Conservation (phyloP, 2,888 invertebrate genomes). For the Pachymerium ferrugineum region DNA sequence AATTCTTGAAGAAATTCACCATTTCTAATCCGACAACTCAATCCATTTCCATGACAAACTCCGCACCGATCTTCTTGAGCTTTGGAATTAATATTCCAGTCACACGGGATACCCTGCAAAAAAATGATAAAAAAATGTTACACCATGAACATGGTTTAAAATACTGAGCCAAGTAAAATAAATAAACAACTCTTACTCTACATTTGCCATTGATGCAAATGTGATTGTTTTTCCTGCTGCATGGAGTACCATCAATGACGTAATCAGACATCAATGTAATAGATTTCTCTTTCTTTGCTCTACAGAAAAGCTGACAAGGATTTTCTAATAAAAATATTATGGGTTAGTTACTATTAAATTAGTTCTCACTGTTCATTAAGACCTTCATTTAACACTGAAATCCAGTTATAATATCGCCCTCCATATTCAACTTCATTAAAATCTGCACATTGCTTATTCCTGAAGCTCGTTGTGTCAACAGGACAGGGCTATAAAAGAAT, state of each 20-base stretch:
- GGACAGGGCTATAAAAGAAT: conserved; percentile 56
- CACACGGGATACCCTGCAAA: conserved; percentile 74
- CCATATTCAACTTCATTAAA: conserved; percentile 61
- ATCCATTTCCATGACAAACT: conserved; percentile 76
- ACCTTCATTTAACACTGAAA: conserved; percentile 51
- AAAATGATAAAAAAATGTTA: conserved; percentile 40
- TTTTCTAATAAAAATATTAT: conserved; percentile 42
- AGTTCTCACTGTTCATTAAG: too few relatives aligned
- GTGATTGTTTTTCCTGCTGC: conserved; percentile 70
- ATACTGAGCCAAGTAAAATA: not conserved
- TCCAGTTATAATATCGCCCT: conserved; percentile 52
- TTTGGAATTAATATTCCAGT: conserved; percentile 76
- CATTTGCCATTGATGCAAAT: conserved; percentile 76
- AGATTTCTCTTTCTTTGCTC: conserved; percentile 66
- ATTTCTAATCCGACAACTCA: conserved; percentile 67
- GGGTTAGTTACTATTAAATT: too few relatives aligned
- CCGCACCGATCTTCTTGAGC: conserved; percentile 78
- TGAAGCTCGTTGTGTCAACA: conserved; percentile 62
- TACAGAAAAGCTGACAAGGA: conserved; percentile 74
- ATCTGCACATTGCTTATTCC: conserved; percentile 68
- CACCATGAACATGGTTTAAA: conserved; percentile 13
- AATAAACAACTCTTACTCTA: conserved; percentile 53
- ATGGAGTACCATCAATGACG: conserved; percentile 78
- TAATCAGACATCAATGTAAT: conserved; percentile 68
- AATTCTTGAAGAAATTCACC: conserved; percentile 55